Base-by-base conservation (phyloP, 2,113 vertebrate genomes). In the Pelusios castaneus region DNA sequence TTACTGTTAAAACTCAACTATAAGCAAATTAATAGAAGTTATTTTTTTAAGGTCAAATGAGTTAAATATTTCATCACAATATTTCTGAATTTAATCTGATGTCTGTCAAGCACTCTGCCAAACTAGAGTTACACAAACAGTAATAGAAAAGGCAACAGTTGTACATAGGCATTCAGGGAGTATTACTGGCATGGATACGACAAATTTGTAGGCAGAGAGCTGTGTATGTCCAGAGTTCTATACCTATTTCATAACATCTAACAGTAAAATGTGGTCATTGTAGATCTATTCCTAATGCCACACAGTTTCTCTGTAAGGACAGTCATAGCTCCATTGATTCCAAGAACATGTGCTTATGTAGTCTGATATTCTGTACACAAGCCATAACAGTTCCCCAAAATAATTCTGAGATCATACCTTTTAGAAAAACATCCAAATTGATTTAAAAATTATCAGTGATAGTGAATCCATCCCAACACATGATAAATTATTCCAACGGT, bases 111-210 rank as follows among this genome's bases (percentile, higher is more conserved):
- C 1, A 55, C 14, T 12, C 7, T 24, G 0, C 14, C 70, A 70
- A 47, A 0, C 0, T 6, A 13, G 27, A 31, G 16, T 47, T 0
- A 0, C 77, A 88, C 63, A 92, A 34, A 4, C 27, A 41, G 38
- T 10, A 88, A 84, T 56, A 86, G 34, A 87, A 89, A 81, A 51
- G 86, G 27, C 10, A 85, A 5, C 7, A 19, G 51, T 75, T 78
- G 70, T 41, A 88, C 76, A 76, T 34, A 89, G 85, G 9, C 43
- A 41, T n/a, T 92, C 79, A 25, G 4, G 70, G 49, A 85, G 49
- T 31, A 45, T 54, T 90, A 82, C 79, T n/a, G 41, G 51, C 88
- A 92, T 38, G 63, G 19, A 34, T 38, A 70, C 63, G 38, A 38
- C 60, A 52, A 83, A 31, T 4, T 14, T 43, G 24, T 76, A 45